These are phyloP conservation scores for Hirtodrosophila confusa DNA, from an alignment of 2,888 invertebrate genomes.

Conservation along the genomic window DNA sequence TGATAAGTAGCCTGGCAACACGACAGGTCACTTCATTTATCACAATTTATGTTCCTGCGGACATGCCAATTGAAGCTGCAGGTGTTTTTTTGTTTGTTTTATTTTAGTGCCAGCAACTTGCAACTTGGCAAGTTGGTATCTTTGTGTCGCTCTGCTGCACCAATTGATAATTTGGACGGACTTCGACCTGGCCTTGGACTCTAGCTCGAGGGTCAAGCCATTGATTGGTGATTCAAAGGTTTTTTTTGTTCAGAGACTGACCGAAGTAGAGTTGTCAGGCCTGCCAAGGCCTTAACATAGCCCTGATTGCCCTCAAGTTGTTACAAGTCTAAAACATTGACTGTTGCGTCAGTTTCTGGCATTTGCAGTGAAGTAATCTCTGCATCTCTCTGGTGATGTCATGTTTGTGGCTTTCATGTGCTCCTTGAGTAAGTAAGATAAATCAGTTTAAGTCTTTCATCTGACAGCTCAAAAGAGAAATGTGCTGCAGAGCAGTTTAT, in stretches of 20 bases:
- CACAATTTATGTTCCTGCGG: slow-evolving; percentile 69
- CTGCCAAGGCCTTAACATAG: slow-evolving; percentile 20
- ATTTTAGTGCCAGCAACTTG: background rate
- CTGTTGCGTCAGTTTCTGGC: slow-evolving; percentile 35
- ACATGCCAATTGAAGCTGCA: slow-evolving; percentile 64
- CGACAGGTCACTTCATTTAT: slow-evolving; percentile 73
- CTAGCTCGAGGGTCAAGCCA: slow-evolving; percentile 19
- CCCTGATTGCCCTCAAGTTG: background rate
- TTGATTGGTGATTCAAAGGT: slow-evolving; percentile 38
- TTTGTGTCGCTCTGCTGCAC: slow-evolving; percentile 23
- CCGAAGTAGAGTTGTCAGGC: slow-evolving; percentile 37
- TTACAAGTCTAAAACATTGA: slow-evolving; percentile 2
- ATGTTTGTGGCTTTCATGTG: slow-evolving; percentile 22
- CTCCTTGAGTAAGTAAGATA: slow-evolving; percentile 17
- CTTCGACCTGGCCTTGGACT: slow-evolving; percentile 42
- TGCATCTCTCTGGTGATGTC: slow-evolving; percentile 32
- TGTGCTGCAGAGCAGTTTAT: slow-evolving; percentile 24
- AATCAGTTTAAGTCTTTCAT: slow-evolving; percentile 42
- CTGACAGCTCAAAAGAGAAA: slow-evolving; percentile 40
- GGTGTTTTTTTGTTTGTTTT: slow-evolving; percentile 35
- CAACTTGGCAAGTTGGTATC: slow-evolving; percentile 7
- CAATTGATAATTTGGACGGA: slow-evolving; percentile 32
- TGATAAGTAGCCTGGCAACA: slow-evolving; percentile 73
- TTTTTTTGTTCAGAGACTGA: background rate
- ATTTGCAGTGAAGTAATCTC: slow-evolving; percentile 40